Evolutionary conservation across 2,888 invertebrate species (phyloP), one percentile per base, ranked within the genome.

Genomic region (Elgonia sp.): DNA sequence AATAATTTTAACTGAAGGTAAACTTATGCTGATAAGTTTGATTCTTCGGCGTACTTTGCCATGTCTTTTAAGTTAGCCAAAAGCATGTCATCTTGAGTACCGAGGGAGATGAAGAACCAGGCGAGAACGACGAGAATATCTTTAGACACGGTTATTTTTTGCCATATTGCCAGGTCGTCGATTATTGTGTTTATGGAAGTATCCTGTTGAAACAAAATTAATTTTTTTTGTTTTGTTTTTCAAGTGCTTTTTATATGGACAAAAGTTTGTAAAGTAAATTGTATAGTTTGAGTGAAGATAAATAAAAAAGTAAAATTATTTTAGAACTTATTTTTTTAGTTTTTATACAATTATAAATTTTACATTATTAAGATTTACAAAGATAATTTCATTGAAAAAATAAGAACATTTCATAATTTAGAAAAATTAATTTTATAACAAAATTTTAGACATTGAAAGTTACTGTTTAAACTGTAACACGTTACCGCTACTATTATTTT

Each of bases 61-160:
- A 94, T 93, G 10, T 91, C 89, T 69, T 93, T 90, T 9, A 94
- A 90, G 88, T 94, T 92, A 8, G 81, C 84, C 63, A 93, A 72
- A 12, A 94, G 89, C 91, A 94, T 92, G 70, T 94, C 92, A 14
- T 93, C 91, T 6, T 89, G 91, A 55, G 92, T 92, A n/a, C 92
- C 93, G 4, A 94, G 84, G 7, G 93, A 92, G 18, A 93, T 90
- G 72, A 94, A 93, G 14, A 94, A 20, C 94, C 94, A 94, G 7
- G 93, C 93, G 7, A 94, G 84, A 7, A 94, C 89, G 0, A 92
- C 93, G 5, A 94, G 90, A 40, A 92, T 72, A 81, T 94, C 94
- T 82, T 94, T 94, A 8, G 93, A 92, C 10, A 93, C 80, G 0
- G 92, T 92, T 42, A 94, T 89, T 86, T 87, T 92, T 63, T 92